Evolutionary conservation across 2,888 invertebrate genomes (phyloP).

Genomic region (Creontiades dilutus): DNA sequence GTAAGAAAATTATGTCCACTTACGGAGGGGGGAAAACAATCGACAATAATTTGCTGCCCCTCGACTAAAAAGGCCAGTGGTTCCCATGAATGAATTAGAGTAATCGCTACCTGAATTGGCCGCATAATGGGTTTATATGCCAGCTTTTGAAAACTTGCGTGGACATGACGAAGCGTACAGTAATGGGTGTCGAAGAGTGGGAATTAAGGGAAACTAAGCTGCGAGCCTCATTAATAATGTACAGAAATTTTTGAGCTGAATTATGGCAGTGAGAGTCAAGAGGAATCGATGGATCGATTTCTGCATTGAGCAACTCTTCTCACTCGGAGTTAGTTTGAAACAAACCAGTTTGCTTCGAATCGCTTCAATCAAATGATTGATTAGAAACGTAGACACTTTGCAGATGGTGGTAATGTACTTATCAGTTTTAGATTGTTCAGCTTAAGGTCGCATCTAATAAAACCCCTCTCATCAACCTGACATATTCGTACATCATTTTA

Average conservation of each 20-base stretch:
- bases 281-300: background rate
- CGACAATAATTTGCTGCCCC: constrained; percentile 43
- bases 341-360: background rate
- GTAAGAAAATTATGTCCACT: constrained; percentile 17
- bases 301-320: background rate
- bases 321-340: background rate
- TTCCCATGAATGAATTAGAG: constrained; percentile 46
- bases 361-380: no score
- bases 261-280: background rate
- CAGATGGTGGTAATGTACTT: no score
- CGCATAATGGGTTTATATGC: constrained; percentile 10
- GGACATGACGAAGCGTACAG: background rate
- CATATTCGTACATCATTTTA: no score
- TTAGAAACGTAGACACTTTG: no score
- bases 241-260: background rate
- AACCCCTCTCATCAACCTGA: no score
- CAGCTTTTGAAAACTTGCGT: constrained; percentile 4
- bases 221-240: background rate
- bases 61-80: constrained; percentile 36
- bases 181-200: background rate
- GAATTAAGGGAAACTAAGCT: background rate
- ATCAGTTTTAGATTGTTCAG: no score
- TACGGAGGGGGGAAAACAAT: background rate
- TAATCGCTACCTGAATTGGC: background rate
- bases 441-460: no score